Evolutionary conservation across 2,888 invertebrate species (phyloP).

Genomic region (Nomada fabriciana): DNA sequence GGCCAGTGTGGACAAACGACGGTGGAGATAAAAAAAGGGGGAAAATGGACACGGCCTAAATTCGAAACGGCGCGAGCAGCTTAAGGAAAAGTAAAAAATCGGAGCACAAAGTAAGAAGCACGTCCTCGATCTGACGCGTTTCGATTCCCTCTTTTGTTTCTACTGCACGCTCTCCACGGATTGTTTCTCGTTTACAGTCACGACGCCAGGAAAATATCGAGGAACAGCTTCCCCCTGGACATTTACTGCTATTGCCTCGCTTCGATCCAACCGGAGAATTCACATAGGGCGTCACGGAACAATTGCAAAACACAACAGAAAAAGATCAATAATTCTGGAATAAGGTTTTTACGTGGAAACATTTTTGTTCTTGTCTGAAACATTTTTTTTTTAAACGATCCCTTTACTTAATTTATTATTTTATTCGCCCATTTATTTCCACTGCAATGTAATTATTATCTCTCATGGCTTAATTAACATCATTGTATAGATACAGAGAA

Average conservation of each 20-base stretch:
- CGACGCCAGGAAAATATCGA: conserved; percentile 38
- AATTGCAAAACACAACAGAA: too few species aligned
- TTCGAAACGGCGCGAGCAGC: not conserved
- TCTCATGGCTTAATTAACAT: too few species aligned
- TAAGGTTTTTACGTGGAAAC: too few species aligned
- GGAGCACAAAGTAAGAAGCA: not conserved
- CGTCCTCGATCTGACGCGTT: conserved; percentile 5
- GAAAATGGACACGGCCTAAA: conserved; percentile 7
- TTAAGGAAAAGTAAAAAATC: conserved; percentile 14
- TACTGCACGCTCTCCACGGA: not conserved
- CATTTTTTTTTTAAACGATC: too few species aligned
- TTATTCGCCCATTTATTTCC: too few species aligned
- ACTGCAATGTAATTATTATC: too few species aligned
- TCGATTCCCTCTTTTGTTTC: not conserved
- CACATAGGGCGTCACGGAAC: too few species aligned
- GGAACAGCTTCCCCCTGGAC: conserved; percentile 1
- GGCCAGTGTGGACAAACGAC: conserved; percentile 17
- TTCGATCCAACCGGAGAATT: conserved; percentile 12
- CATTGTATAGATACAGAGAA: too few species aligned
- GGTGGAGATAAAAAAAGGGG: not conserved
- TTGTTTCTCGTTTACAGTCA: not conserved
- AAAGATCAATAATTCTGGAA: too few species aligned
- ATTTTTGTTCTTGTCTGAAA: too few species aligned
- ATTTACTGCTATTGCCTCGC: conserved; percentile 17
- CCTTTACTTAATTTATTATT: too few species aligned